Conservation (phyloP, 2,888 invertebrate genomes). For the Pilophorus perplexus region DNA sequence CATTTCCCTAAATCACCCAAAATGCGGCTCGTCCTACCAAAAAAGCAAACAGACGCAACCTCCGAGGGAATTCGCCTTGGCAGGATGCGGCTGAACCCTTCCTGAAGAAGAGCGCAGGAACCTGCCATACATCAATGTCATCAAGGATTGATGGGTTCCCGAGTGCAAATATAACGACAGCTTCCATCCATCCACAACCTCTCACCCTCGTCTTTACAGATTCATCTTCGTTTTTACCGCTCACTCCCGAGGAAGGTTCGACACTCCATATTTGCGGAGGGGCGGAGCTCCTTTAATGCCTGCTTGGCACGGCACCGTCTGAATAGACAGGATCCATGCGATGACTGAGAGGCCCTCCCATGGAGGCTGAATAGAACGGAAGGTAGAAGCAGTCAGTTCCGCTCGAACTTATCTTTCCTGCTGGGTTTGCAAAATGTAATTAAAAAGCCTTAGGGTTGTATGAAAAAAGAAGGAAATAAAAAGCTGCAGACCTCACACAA, state of each 20-base stretch:
- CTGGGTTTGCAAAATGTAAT: no score
- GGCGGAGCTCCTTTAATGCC: no score
- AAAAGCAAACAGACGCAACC: slow-evolving; percentile 22
- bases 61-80: neutral
- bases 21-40: neutral
- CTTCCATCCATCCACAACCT: slow-evolving; percentile 35
- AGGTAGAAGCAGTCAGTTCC: no score
- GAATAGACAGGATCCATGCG: slow-evolving; percentile 30
- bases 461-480: no score
- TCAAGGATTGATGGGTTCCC: slow-evolving; percentile 42
- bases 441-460: no score
- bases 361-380: no score
- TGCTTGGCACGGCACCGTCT: neutral
- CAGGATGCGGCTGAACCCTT: slow-evolving; percentile 2
- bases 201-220: slow-evolving; percentile 40
- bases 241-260: slow-evolving; percentile 6
- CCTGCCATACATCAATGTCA: slow-evolving; percentile 44
- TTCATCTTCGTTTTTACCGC: slow-evolving; percentile 43
- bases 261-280: slow-evolving; percentile 36
- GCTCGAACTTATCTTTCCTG: no score
- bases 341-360: no score
- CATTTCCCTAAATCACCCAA: no score
- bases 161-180: slow-evolving; percentile 45
- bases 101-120: slow-evolving; percentile 21
- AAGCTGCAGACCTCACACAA: no score